Evolutionary conservation across 2,888 invertebrate genomes (phyloP), one percentile per base, ranked within the genome.

Genomic region (Alentia gelatinosa): DNA sequence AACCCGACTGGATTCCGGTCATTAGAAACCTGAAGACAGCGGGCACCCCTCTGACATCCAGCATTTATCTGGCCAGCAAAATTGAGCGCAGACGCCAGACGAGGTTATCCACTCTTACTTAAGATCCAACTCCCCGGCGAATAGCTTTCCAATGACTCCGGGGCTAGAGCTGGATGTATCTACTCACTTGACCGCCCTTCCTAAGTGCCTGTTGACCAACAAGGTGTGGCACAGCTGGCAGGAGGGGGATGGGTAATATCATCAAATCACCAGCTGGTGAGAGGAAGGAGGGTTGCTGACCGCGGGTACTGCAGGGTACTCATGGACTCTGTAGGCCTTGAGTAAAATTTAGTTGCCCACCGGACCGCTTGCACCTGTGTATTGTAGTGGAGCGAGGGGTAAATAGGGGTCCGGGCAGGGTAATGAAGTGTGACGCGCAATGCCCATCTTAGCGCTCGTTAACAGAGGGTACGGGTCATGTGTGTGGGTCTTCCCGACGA

Each of bases 11-110:
- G n/a, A n/a, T n/a, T n/a, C n/a, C n/a, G n/a, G 37, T 79, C 79
- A 79, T 79, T 79, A 79, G 79, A 39, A 23, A 37, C 63, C 33
- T 35, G 79, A 39, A 79, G 79, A 79, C 79, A 39, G 79, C 79
- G 15, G 63, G 79, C 37, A n/a, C 39, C 39, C 37, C 12, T 12
- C 68, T n/a, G 12, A 26, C 68, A 30, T 26, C 68, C 37, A 35
- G 37, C 35, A 23, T 79, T 79, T 79, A 79, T 79, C 79, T 79
- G 79, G 23, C n/a, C 1, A 35, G 0, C 79, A 1, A 39, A 79
- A 35, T 79, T 37, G 79, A 79, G 79, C 37, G 37, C 35, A 7
- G 0, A 4, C 35, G 37, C 23, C 79, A 79, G 79, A 35, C 79
- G 26, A 19, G 37, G 37, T 79, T 79, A 79, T 79, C 19, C 35